Percentiles rank a stretch among this genome's conserved stretches.
Conservation (phyloP, 2,797 vertebrate species). For the Hypotaenidia okinawae region DNA sequence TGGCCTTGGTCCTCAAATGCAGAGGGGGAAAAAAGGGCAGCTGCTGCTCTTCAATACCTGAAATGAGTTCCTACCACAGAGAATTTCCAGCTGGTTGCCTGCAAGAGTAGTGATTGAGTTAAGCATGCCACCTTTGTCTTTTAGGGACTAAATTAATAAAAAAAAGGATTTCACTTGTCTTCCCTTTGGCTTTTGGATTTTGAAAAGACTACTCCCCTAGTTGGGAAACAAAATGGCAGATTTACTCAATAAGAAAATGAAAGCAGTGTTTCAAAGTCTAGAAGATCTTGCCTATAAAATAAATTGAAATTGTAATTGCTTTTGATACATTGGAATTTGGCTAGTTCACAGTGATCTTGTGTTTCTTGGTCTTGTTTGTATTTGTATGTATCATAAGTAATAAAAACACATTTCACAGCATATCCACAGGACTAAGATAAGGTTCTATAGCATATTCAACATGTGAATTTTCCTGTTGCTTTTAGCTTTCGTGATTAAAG, state of each 20-base stretch:
- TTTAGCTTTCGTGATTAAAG: background rate
- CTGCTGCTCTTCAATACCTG: background rate
- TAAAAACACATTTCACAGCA: background rate
- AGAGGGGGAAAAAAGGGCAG: accelerated
- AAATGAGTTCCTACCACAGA: background rate
- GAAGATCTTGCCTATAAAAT: background rate
- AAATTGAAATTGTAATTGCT: background rate
- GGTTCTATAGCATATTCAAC: background rate
- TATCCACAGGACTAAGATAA: background rate
- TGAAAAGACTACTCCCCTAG: background rate
- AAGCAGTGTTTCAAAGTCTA: background rate
- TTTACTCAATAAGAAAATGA: background rate
- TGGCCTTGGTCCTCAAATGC: background rate
- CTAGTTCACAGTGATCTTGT: background rate
- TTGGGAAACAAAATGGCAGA: background rate
- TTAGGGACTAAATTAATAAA: background rate
- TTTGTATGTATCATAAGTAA: background rate
- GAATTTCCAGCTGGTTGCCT: background rate
- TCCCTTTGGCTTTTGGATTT: background rate
- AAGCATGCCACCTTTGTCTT: background rate
- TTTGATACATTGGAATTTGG: background rate
- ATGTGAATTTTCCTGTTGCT: background rate
- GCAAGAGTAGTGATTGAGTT: accelerated
- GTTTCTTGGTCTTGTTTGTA: background rate
- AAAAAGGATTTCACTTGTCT: background rate